Conservation (phyloP, 2,888 invertebrate species). For the Dryobotodes eremita region DNA sequence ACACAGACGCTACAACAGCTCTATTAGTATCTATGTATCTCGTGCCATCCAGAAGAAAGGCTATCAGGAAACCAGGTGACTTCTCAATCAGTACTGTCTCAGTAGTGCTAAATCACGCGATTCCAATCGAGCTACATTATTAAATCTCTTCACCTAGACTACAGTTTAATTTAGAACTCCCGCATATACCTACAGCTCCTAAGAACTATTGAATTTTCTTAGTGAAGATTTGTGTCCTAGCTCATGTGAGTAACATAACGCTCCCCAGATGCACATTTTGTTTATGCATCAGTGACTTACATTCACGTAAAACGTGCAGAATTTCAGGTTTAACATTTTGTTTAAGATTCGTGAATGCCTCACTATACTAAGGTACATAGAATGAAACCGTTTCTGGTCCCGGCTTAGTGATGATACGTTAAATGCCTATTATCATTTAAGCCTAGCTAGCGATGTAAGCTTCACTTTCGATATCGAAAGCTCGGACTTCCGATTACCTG, state of each 20-base stretch:
- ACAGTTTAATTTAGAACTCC: slow-evolving; percentile 23
- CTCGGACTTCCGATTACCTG: slow-evolving; percentile 51
- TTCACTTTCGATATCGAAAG: slow-evolving; percentile 42
- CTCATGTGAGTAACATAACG: slow-evolving; percentile 43
- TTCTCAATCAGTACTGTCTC: slow-evolving; percentile 16
- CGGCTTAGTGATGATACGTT: slow-evolving; percentile 48
- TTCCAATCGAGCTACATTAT: slow-evolving; percentile 1
- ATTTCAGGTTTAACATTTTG: slow-evolving; percentile 43
- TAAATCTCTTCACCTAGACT: neutral
- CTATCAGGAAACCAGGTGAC: slow-evolving; percentile 11
- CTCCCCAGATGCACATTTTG: slow-evolving; percentile 58
- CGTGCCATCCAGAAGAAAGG: neutral
- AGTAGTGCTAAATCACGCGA: neutral
- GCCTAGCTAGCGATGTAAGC: slow-evolving; percentile 47
- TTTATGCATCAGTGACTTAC: slow-evolving; percentile 51
- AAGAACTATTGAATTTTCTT: slow-evolving; percentile 45
- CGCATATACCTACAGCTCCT: too few species aligned
- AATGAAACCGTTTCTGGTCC: slow-evolving; percentile 36
- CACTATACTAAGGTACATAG: slow-evolving; percentile 16
- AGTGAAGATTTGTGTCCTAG: slow-evolving; percentile 49
- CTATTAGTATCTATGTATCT: neutral
- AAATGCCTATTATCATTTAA: slow-evolving; percentile 53
- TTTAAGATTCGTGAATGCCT: slow-evolving; percentile 21
- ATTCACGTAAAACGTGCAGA: slow-evolving; percentile 48
- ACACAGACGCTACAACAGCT: neutral